Base-by-base conservation (phyloP, 1,140 invertebrate genomes). In the Procambarus clarkii region DNA sequence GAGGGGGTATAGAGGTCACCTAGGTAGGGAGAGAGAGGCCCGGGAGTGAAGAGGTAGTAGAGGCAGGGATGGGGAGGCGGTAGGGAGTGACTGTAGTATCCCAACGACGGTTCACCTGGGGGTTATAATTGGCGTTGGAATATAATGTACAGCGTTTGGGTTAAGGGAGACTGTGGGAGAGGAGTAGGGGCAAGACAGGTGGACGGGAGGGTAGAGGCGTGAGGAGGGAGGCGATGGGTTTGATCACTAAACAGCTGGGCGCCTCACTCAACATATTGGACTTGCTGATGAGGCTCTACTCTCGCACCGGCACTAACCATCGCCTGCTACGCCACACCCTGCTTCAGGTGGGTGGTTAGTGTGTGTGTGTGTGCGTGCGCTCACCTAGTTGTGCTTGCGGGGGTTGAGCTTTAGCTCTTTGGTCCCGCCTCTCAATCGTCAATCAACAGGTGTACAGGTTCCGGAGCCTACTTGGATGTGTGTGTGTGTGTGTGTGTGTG, bases 201-300 rank as follows among this genome's bases (percentile, higher is more conserved):
- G 60, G 9, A 18, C 21, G 4, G 50, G 50, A 54, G 64, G 15
- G 64, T 18, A 18, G 64, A 5, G 18, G 15, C 4, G 64, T 69
- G 11, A 21, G 85, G 85, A 69, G 86, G 54, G 54, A 87, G 24
- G 18, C 24, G 50, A 87, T 87, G 76, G 71, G 85, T 87, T 87
- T 87, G 85, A 71, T 87, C 50, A 87, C 85, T 87, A 87, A 87
- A 87, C 85, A 87, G 74, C 74, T 78, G 85, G 71, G 85, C 85
- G 85, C 48, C 76, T 77, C 74, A 87, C 64, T 78, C 74, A 34
- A 48, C 85, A 79, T 87, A 87, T 87, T 87, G 85, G 85, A 79
- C 85, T 87, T 87, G 85, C 85, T 87, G 76, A 87, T 87, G 85
- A 87, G 85, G 74, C 21, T 54, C 48, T 48, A 24, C 83, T 48